Base-by-base conservation (phyloP, 2,888 invertebrate species). In the Gymnoscelis rufifasciata region DNA sequence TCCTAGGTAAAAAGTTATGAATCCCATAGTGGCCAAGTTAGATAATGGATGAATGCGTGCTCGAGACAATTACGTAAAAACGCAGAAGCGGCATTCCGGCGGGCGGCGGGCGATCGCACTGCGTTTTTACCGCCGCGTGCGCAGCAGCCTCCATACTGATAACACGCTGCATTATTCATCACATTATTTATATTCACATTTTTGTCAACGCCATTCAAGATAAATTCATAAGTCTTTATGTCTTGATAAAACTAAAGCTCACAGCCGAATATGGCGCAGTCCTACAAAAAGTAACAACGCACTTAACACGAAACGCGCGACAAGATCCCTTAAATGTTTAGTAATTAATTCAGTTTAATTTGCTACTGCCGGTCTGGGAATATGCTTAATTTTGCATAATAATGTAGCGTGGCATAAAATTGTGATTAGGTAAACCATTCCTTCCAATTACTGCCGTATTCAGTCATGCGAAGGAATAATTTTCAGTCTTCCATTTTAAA, bases 41-140 rank as follows among this genome's bases (percentile, higher is more conserved):
- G 86, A 83, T 87, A 87, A 83, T 83, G 84, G 84, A 84, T 78
- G 82, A 82, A 82, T 84, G 86, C 83, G 81, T 86, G 86, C 78
- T 76, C 69, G 67, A 74, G 75, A 84, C 87, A 83, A 86, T 87
- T 84, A 86, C 77, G 78, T 81, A 88, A 88, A 88, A 88, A 88
- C 78, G 67, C 68, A 71, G 68, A 71, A 67, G 71, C 68, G 66
- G 76, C 84, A 87, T 88, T 87, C 84, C 81, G 64, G 60, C 71
- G 72, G 70, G 73, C 76, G 74, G 59, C 65, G 66, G 64, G 59
- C 70, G 66, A 64, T 56, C 66, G 73, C 72, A 68, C 66, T 63
- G 47, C 56, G 71, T 83, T 83, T 83, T 83, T 82, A 70, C 71
- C 45, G 31, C 37, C 59, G 52, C 58, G 66, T 66, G 71, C 70